A percentile compares a stretch with the other conserved stretches of the same genome.
phyloP scores from a whole-genome alignment of 2,113 vertebrate genomes.

The Podilymbus podiceps region DNA sequence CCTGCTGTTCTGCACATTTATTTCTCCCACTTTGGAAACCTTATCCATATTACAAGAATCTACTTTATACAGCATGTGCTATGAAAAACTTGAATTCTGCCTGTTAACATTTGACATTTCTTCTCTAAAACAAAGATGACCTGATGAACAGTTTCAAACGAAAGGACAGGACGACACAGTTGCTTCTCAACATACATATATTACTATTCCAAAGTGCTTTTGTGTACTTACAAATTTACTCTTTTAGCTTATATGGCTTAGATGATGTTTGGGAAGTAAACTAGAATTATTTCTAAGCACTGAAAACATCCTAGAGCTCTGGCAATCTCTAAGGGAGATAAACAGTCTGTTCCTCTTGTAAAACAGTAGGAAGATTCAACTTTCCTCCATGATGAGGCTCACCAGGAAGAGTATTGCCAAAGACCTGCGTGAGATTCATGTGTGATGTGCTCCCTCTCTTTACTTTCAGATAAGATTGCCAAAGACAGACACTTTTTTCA shows the following conservation, averaged over 20 bases:
- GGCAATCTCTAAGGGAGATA: background rate
- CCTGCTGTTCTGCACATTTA: background rate
- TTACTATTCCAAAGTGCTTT: background rate
- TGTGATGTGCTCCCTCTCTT: background rate
- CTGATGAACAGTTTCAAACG: background rate
- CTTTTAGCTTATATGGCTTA: background rate
- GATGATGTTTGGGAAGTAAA: background rate
- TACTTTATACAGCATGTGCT: background rate
- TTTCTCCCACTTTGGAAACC: constrained; percentile 24
- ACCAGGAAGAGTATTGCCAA: background rate
- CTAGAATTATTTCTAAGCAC: background rate
- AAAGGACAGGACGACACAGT: background rate
- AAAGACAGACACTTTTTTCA: background rate
- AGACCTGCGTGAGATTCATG: background rate
- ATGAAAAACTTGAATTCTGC: background rate
- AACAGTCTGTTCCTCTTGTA: background rate
- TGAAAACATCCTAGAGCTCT: background rate
- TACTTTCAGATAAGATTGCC: background rate
- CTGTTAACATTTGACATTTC: background rate
- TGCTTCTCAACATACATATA: background rate
- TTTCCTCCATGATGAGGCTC: background rate
- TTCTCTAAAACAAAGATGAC: background rate
- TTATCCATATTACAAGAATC: background rate
- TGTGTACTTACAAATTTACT: background rate
- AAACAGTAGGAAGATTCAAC: background rate